A percentile compares a stretch with the other conserved stretches of the same genome.
Conservation (phyloP, 2,797 vertebrate species). For the Ceryle rudis region DNA sequence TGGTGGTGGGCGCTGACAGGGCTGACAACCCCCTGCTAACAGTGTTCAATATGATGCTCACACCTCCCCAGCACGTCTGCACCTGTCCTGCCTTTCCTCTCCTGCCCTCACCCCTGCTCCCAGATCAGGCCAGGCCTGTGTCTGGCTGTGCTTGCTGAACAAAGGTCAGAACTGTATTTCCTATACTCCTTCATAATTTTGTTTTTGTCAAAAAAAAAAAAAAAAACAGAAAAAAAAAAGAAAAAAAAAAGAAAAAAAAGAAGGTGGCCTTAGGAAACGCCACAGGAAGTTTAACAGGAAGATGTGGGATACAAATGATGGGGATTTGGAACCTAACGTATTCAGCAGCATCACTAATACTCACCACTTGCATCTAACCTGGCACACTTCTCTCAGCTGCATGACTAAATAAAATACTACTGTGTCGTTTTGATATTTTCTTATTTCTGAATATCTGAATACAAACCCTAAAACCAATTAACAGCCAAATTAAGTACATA, state of each 20-base stretch:
- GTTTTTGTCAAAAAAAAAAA: not conserved
- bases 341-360: not conserved
- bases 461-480: not conserved
- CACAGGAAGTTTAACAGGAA: not conserved
- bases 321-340: not conserved
- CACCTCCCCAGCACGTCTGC: not conserved
- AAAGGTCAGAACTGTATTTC: not conserved
- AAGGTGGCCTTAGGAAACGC: not conserved
- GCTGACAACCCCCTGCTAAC: not conserved
- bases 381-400: not conserved
- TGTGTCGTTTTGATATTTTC: not conserved
- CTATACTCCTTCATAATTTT: no score
- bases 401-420: not conserved
- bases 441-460: not conserved
- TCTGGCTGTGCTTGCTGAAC: not conserved
- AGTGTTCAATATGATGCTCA: accelerated
- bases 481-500: not conserved
- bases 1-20: not conserved
- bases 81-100: not conserved
- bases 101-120: not conserved
- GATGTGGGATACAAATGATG: not conserved
- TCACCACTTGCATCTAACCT: not conserved
- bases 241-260: accelerated
- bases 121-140: not conserved
- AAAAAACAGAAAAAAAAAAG: not conserved